Conservation (phyloP, 1,140 invertebrate species). For the Drosophila athabasca region DNA sequence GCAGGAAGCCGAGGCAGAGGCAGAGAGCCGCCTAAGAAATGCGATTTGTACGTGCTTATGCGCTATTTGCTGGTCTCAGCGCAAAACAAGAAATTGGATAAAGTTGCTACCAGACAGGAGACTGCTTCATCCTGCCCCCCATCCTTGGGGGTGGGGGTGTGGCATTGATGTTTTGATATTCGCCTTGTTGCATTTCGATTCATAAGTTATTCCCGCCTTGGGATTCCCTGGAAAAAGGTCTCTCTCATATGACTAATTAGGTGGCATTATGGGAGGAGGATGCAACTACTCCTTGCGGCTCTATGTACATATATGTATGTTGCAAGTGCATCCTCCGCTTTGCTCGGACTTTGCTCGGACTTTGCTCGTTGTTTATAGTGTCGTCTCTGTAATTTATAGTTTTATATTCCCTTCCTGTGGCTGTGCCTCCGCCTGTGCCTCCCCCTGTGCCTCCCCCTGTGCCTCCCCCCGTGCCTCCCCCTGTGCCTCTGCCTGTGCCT, state of each 20-base stretch:
- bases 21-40: conserved; percentile 73
- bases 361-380: conserved; percentile 52
- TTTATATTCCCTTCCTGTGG: conserved; percentile 31
- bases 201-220: conserved; percentile 6
- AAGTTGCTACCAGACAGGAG: conserved; percentile 52
- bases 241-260: conserved; percentile 35
- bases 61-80: conserved; percentile 77
- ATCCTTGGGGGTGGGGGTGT: too few species aligned
- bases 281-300: too few species aligned
- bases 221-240: not conserved
- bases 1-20: conserved; percentile 18
- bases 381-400: conserved; percentile 67
- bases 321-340: not conserved
- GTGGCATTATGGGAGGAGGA: conserved; percentile 17
- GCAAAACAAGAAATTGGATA: conserved; percentile 75
- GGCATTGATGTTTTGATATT: conserved; percentile 76
- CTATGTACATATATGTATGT: conserved; percentile 1
- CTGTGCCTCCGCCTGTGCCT: not conserved
- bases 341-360: conserved; percentile 23
- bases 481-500: conserved; percentile 34
- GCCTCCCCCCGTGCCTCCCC: conserved; percentile 17
- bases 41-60: conserved; percentile 82
- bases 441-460: conserved; percentile 31
- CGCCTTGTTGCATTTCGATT: conserved; percentile 39
- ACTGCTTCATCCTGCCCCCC: conserved; percentile 16